Conservation (phyloP, 2,113 vertebrate species). For the Oxyura jamaicensis region DNA sequence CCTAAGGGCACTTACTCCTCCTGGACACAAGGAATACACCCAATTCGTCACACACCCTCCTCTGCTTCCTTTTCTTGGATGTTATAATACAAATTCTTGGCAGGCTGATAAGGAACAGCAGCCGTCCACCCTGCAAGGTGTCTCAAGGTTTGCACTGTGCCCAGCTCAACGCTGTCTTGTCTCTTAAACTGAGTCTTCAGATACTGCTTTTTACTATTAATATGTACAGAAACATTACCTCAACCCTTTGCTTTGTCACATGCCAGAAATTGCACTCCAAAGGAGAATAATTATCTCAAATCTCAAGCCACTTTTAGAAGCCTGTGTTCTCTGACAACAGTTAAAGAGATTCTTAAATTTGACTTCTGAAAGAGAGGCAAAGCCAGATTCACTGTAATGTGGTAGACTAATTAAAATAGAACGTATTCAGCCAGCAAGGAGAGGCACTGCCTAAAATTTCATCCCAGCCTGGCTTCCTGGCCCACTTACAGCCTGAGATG, state of each 20-base stretch:
- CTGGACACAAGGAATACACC: neutral
- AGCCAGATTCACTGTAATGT: neutral
- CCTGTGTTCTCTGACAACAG: neutral
- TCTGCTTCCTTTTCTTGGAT: neutral
- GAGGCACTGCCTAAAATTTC: neutral
- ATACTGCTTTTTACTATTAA: neutral
- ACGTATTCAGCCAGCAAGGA: neutral
- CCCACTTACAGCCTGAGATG: neutral
- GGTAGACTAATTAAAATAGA: neutral
- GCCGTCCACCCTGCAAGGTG: neutral
- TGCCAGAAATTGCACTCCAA: neutral
- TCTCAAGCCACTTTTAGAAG: neutral
- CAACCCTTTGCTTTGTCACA: neutral
- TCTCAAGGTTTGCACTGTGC: too few relatives aligned
- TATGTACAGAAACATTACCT: neutral
- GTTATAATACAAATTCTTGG: neutral
- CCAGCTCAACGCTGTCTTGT: neutral
- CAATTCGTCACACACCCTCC: neutral
- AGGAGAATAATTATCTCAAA: neutral
- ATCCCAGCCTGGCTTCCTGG: neutral
- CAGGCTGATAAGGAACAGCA: neutral
- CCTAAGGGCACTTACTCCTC: neutral
- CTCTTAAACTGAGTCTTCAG: neutral
- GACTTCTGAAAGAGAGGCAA: neutral
- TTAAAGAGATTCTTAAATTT: neutral